A percentile compares a stretch with the other conserved stretches of the same genome.
These are phyloP conservation scores for Hipparchia semele DNA, from an alignment of 2,888 invertebrate genomes.

Conservation along the genomic window DNA sequence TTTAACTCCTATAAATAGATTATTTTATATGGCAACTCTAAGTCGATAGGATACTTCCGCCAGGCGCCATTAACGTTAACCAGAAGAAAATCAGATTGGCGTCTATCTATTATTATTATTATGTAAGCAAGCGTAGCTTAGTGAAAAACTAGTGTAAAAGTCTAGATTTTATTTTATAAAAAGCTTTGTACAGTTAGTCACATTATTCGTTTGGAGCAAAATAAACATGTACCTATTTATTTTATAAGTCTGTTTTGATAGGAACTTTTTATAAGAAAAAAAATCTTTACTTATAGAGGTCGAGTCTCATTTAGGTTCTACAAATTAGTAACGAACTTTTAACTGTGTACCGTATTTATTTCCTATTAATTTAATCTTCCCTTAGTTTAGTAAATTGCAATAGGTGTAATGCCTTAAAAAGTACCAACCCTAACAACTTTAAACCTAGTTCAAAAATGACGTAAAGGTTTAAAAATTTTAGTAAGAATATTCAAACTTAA, in stretches of 20 bases:
- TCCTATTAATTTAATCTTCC: too few relatives aligned
- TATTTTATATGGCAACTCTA: not conserved
- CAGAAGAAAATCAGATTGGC: constrained; percentile 59
- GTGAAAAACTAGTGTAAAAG: constrained; percentile 63
- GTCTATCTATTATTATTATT: constrained; percentile 43
- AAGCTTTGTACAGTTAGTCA: constrained; percentile 69
- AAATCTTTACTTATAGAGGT: not conserved
- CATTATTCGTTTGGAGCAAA: constrained; percentile 70
- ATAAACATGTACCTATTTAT: constrained; percentile 53
- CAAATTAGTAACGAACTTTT: not conserved
- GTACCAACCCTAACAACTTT: too few relatives aligned
- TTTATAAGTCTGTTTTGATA: constrained; percentile 15
- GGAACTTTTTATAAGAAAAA: not conserved
- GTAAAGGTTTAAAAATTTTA: too few relatives aligned
- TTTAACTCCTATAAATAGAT: too few relatives aligned
- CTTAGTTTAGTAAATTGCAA: too few relatives aligned
- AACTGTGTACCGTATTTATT: too few relatives aligned
- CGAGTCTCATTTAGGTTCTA: too few relatives aligned
- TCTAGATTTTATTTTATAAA: constrained; percentile 79
- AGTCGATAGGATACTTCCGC: not conserved
- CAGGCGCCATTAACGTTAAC: constrained; percentile 46
- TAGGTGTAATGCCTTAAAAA: too few relatives aligned
- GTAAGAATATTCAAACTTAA: too few relatives aligned
- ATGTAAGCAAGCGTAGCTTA: constrained; percentile 72
- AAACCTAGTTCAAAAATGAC: too few relatives aligned